Percentiles rank a stretch among this genome's conserved stretches.
These are phyloP conservation scores for Escarpia spicata DNA, from an alignment of 2,888 invertebrate genomes.

Conservation along the genomic window DNA sequence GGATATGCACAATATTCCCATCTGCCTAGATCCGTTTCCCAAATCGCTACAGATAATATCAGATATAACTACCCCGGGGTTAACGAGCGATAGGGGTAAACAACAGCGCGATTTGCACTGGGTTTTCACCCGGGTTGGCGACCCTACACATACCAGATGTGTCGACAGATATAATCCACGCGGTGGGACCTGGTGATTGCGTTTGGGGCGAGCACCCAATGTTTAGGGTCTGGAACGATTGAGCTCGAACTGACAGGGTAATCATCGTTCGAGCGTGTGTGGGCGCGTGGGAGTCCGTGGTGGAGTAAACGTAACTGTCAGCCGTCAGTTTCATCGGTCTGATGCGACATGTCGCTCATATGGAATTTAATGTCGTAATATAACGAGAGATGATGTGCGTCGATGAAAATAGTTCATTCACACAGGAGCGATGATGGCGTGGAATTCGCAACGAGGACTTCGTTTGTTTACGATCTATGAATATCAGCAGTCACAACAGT, in stretches of 20 bases:
- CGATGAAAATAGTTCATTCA: background rate
- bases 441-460: background rate
- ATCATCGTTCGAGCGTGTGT: background rate
- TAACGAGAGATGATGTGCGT: background rate
- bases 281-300: background rate
- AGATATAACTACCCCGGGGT: background rate
- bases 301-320: background rate
- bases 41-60: background rate
- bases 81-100: background rate
- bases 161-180: background rate
- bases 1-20: background rate
- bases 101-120: background rate
- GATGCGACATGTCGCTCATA: background rate
- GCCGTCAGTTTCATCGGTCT: background rate
- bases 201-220: background rate
- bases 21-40: background rate
- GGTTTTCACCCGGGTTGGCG: background rate
- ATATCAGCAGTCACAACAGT: background rate
- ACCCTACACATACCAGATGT: background rate
- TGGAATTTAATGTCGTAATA: background rate
- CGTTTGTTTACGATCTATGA: background rate
- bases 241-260: background rate
- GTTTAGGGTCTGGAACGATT: slow-evolving; percentile 6
- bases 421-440: background rate
- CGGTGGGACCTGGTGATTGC: background rate